Conservation (phyloP, 2,888 invertebrate genomes). For the Bombylius major region DNA sequence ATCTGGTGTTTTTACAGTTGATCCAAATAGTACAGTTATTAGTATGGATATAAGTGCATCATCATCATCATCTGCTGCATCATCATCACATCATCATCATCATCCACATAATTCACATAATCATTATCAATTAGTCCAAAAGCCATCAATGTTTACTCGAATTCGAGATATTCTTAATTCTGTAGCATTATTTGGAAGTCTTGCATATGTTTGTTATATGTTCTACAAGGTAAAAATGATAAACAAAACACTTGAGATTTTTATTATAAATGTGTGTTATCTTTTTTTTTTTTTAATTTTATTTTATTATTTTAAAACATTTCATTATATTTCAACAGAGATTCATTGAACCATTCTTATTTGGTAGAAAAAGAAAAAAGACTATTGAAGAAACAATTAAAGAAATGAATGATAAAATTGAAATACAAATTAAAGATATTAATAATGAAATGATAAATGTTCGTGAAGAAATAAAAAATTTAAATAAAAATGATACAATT, state of each 20-base stretch:
- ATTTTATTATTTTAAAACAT: neutral
- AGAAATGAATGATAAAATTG: slow-evolving; percentile 55
- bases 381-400: slow-evolving; percentile 52
- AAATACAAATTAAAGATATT: slow-evolving; percentile 44
- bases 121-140: slow-evolving; percentile 18
- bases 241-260: neutral
- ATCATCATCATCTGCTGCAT: slow-evolving; percentile 3
- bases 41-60: slow-evolving; percentile 26
- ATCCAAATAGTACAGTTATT: slow-evolving; percentile 30
- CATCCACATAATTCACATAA: slow-evolving; percentile 14
- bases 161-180: slow-evolving; percentile 59
- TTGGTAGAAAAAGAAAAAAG: slow-evolving; percentile 53
- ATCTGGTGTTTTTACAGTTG: slow-evolving; percentile 38
- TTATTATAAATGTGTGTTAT: neutral
- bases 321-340: slow-evolving; percentile 32
- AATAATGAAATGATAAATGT: slow-evolving; percentile 53
- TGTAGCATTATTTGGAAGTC: slow-evolving; percentile 60
- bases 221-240: slow-evolving; percentile 57
- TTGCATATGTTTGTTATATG: slow-evolving; percentile 65
- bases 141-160: slow-evolving; percentile 37
- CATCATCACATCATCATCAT: neutral
- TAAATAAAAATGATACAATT: slow-evolving; percentile 34
- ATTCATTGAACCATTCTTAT: slow-evolving; percentile 52
- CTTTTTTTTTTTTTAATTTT: neutral
- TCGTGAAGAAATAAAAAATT: slow-evolving; percentile 49